These are phyloP conservation scores for Chloropsis cyanopogon DNA, from an alignment of 2,113 vertebrate genomes.

Conservation along the genomic window DNA sequence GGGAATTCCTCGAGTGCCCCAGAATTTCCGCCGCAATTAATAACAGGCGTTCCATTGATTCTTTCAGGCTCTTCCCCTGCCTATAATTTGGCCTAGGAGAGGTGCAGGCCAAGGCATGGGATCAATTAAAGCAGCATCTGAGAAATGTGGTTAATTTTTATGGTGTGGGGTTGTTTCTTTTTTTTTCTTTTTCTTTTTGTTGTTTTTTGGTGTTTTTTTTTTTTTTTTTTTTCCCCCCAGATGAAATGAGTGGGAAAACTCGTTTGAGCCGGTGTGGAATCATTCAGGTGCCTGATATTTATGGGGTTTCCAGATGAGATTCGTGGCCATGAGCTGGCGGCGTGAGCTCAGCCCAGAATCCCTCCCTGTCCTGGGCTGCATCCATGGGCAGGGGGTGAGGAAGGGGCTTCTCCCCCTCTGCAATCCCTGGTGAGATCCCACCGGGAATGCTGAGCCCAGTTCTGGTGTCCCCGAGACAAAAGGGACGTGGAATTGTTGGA, in stretches of 20 bases:
- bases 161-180: fast-evolving
- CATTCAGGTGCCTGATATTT: fast-evolving
- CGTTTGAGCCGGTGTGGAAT: neutral
- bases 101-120: neutral
- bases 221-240: fast-evolving
- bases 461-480: neutral
- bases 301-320: neutral
- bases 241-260: neutral
- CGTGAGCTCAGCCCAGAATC: neutral
- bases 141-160: neutral
- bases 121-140: slow-evolving; percentile 24
- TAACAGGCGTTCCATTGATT: slow-evolving; percentile 33
- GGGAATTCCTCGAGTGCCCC: neutral
- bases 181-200: neutral
- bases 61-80: neutral
- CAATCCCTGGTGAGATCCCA: neutral
- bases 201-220: fast-evolving
- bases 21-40: slow-evolving; percentile 25
- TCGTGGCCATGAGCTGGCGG: neutral
- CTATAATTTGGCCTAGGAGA: slow-evolving; percentile 28
- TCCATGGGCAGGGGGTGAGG: neutral
- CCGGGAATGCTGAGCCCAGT: fast-evolving
- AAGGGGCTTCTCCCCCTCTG: neutral
- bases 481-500: neutral
- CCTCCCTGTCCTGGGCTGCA: neutral